These are phyloP conservation scores for Oreochromis aureus DNA, from an alignment of 2,113 vertebrate genomes.

Conservation along the genomic window DNA sequence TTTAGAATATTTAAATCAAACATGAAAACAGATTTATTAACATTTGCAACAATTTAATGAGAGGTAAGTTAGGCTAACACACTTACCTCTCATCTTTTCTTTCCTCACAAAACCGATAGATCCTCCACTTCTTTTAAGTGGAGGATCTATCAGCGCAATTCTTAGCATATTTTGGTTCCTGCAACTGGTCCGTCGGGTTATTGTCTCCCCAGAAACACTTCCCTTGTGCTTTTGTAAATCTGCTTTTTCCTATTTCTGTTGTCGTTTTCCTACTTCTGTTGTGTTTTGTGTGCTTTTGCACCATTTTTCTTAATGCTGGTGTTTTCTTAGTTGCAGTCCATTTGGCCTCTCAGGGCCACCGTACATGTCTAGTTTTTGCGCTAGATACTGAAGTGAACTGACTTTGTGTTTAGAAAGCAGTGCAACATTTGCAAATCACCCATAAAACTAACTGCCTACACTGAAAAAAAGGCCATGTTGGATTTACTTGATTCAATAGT, in stretches of 20 bases:
- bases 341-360: neutral
- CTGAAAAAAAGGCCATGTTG: no score
- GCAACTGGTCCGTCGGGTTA: neutral
- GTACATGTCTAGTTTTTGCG: no score
- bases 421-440: no score
- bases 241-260: neutral
- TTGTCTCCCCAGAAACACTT: neutral
- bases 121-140: neutral
- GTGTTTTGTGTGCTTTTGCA: neutral
- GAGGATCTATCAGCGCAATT: neutral
- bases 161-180: neutral
- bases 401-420: no score
- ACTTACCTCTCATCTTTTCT: neutral
- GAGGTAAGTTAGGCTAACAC: neutral
- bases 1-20: neutral
- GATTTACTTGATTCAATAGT: no score
- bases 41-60: neutral
- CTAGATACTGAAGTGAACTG: no score
- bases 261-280: neutral
- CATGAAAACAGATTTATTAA: neutral
- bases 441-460: no score
- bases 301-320: neutral
- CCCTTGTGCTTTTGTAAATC: neutral
- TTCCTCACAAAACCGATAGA: neutral
- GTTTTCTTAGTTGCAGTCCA: neutral